phyloP scores from a whole-genome alignment of 53 echinoderm and acorn worm genomes.

The Holothuria leucospilota region DNA sequence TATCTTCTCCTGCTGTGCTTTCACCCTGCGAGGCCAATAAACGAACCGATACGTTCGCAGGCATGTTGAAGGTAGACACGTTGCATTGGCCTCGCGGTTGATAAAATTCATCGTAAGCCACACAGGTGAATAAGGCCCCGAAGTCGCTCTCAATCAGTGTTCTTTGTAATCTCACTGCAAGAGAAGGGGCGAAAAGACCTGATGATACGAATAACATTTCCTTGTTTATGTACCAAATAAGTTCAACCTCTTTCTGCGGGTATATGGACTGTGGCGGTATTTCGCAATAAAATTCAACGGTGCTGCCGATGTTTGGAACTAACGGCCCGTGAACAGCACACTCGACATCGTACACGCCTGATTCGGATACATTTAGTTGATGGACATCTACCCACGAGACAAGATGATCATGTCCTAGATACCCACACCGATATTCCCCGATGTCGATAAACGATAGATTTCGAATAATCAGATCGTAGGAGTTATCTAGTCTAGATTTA shows the following conservation, averaged over 20 bases:
- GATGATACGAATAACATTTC: conserved; percentile 30
- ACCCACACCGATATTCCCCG: conserved; percentile 47
- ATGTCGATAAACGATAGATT: conserved; percentile 43
- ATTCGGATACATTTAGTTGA: conserved; percentile 34
- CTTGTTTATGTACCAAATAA: conserved; percentile 36
- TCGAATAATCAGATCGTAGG: conserved; percentile 22
- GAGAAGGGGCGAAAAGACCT: conserved; percentile 33
- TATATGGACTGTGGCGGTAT: conserved; percentile 41
- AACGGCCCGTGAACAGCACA: conserved; percentile 38
- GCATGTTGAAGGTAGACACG: conserved; percentile 31
- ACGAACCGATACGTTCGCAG: conserved; percentile 25
- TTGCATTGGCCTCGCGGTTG: conserved; percentile 36
- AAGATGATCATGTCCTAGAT: background rate
- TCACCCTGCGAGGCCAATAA: conserved; percentile 28
- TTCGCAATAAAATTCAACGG: conserved; percentile 46
- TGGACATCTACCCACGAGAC: conserved; percentile 32
- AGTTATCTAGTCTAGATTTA: background rate
- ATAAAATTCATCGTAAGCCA: conserved; percentile 11
- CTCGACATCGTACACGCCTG: conserved; percentile 6
- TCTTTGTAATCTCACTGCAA: conserved; percentile 23
- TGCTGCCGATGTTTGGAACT: conserved; percentile 23
- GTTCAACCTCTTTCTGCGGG: conserved; percentile 47
- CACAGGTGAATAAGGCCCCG: conserved; percentile 38
- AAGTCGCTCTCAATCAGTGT: conserved; percentile 49
- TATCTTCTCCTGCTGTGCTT: conserved; percentile 4